Conservation (phyloP, 2,797 vertebrate genomes). For the Danio albolineatus region DNA sequence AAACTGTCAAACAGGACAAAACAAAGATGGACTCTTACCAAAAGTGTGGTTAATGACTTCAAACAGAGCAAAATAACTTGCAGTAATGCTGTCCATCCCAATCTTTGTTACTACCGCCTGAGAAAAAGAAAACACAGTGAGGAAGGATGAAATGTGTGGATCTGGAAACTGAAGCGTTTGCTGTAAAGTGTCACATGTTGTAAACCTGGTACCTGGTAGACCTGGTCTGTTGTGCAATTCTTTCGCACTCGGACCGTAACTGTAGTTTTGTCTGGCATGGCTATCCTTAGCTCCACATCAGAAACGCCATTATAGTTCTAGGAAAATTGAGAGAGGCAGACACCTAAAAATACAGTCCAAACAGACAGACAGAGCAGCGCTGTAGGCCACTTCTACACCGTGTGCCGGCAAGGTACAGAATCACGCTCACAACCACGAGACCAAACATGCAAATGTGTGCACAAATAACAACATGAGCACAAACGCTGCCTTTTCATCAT, state of each 20-base stretch:
- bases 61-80: conserved; percentile 97
- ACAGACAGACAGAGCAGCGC: neutral
- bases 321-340: neutral
- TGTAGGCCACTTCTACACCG: neutral
- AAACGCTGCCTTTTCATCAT: neutral
- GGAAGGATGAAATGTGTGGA: conserved; percentile 11
- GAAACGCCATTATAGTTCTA: conserved; percentile 96
- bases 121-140: conserved; percentile 11
- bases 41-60: conserved; percentile 99
- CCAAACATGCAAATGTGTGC: neutral
- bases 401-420: neutral
- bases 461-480: conserved; percentile 3
- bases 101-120: conserved; percentile 92
- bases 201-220: conserved; percentile 88
- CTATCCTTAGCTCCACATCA: conserved; percentile 94
- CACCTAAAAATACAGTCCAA: neutral
- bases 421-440: neutral
- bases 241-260: conserved; percentile 92
- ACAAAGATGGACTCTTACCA: conserved; percentile 78
- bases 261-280: conserved; percentile 88
- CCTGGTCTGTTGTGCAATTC: conserved; percentile 97
- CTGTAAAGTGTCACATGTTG: neutral
- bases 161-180: conserved; percentile 16
- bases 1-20: conserved; percentile 2
- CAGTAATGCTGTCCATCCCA: conserved; percentile 93